Percentiles rank a stretch among this genome's conserved stretches.
Evolutionary conservation across 2,888 invertebrate species (phyloP).

Genomic region (Tridacna crocea): DNA sequence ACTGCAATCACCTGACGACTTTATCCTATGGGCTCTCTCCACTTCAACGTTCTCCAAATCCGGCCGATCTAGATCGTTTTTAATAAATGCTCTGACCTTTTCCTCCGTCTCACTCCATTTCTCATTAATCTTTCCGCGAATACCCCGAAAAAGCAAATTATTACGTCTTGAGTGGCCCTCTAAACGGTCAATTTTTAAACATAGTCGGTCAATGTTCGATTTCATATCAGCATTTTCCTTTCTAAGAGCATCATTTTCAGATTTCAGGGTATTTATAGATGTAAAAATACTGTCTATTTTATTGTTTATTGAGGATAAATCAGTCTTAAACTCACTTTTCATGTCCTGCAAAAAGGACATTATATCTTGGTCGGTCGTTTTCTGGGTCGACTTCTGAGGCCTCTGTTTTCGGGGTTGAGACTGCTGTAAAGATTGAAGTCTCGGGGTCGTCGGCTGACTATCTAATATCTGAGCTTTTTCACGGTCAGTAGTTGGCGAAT

Average conservation of each 20-base stretch:
- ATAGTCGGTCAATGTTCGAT: neutral
- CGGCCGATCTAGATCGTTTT: constrained; percentile 14
- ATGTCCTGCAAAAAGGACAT: constrained; percentile 12
- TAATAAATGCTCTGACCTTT: constrained; percentile 21
- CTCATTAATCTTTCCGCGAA: neutral
- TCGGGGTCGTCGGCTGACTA: no score
- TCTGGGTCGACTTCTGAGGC: no score
- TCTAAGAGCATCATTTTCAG: constrained; percentile 30
- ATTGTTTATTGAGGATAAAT: constrained; percentile 2
- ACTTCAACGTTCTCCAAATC: constrained; percentile 22
- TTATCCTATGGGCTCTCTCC: constrained; percentile 31
- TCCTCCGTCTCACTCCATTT: neutral
- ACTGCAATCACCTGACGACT: neutral
- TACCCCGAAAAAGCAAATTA: neutral
- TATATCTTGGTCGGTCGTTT: constrained; percentile 2
- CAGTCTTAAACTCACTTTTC: constrained; percentile 1
- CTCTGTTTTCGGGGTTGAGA: no score
- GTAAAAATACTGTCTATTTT: constrained; percentile 4
- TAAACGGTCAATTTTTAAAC: neutral
- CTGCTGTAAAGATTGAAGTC: no score
- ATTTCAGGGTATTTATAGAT: constrained; percentile 1
- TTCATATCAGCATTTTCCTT: constrained; percentile 10
- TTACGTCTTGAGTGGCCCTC: no score
- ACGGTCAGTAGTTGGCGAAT: no score
- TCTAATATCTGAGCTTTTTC: no score